Evolutionary conservation across 2,888 invertebrate species (phyloP), one percentile per base, ranked within the genome.

Genomic region (Eueremaeus valkanovi): DNA sequence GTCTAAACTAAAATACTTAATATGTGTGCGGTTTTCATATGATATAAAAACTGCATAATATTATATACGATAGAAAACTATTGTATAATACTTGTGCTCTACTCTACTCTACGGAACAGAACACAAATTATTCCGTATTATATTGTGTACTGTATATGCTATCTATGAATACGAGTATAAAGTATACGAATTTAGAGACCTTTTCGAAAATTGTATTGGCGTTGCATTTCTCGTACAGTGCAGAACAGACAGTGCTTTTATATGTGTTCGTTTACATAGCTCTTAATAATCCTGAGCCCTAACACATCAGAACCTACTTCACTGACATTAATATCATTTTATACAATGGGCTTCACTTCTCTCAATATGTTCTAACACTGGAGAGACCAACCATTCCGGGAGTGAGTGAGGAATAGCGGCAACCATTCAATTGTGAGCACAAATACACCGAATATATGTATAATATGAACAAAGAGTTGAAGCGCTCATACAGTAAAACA

Each of bases 241-340:
- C 11, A 5, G 6, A 36, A 36, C 36, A 36, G 58, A 5, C 27
- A 21, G 6, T n/a, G 49, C 58, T 58, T 63, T 68, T 36, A 40
- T 40, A 18, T 68, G 24, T 40, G 68, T 42, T 61, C 61, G 61
- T 68, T 68, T 68, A 68, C 68, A 68, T 68, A 68, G 68, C 68
- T 68, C 68, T 68, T 68, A 68, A 68, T 68, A 68, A 68, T 68
- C 36, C 40, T 40, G 9, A 36, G 61, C 61, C 66, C 68, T 21
- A 68, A 68, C 36, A 68, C 68, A 68, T 68, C 40, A 68, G 11
- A 68, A 68, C 68, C 40, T 68, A 68, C 68, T 68, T 68, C 68
- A 68, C 68, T 40, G 68, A 68, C 68, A 68, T 42, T 68, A 68
- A 68, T 68, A 68, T 68, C 68, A 68, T 68, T 68, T 63, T 42